phyloP scores from a whole-genome alignment of 2,888 invertebrate genomes.

The Chrysina gloriosa region DNA sequence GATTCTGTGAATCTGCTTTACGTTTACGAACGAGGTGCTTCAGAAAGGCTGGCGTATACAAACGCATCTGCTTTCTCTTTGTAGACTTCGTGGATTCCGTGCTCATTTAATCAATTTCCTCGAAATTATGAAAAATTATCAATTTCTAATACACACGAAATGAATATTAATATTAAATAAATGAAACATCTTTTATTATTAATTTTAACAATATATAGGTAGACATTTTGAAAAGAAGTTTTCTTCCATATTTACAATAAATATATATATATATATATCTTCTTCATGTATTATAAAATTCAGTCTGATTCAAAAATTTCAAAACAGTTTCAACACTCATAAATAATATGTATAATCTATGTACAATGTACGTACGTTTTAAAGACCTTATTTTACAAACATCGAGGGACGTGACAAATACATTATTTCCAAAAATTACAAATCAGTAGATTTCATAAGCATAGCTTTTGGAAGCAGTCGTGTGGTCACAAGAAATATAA shows the following conservation, averaged over 20 bases:
- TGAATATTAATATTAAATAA: slow-evolving; percentile 21
- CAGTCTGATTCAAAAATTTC: slow-evolving; percentile 35
- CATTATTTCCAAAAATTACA: neutral
- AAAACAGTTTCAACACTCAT: slow-evolving; percentile 19
- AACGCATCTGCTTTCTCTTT: too few species aligned
- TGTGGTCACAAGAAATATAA: neutral
- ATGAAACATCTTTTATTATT: slow-evolving; percentile 3
- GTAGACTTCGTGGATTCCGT: too few species aligned
- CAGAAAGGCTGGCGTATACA: too few species aligned
- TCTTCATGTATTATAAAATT: slow-evolving; percentile 32
- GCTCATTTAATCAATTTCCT: too few species aligned
- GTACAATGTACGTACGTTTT: too few species aligned
- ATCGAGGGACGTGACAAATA: neutral
- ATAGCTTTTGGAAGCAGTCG: slow-evolving; percentile 23
- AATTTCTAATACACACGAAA: too few species aligned
- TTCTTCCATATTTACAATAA: slow-evolving; percentile 28
- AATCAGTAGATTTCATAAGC: slow-evolving; percentile 1
- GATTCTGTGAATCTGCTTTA: too few species aligned
- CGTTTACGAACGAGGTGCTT: too few species aligned
- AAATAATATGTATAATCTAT: neutral
- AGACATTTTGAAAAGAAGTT: slow-evolving; percentile 9
- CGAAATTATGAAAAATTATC: too few species aligned
- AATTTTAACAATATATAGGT: slow-evolving; percentile 33
- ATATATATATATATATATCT: slow-evolving; percentile 26
- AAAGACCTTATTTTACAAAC: neutral